These are phyloP conservation scores for Protomyctophum bolini DNA, from an alignment of 2,113 vertebrate genomes.

Conservation along the genomic window DNA sequence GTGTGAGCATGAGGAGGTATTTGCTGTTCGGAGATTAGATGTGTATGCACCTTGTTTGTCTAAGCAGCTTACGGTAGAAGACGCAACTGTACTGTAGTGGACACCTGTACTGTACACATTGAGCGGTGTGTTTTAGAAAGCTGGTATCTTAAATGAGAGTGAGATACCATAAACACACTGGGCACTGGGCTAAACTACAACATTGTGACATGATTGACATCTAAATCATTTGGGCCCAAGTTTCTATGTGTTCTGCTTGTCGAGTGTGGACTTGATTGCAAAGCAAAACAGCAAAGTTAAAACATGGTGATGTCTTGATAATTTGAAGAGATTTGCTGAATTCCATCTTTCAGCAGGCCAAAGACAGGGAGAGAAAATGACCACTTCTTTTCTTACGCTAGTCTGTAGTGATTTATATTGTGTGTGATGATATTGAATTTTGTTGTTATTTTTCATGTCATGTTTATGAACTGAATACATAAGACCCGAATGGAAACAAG, in stretches of 20 bases:
- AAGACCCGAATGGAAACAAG: too few species aligned
- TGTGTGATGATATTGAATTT: too few species aligned
- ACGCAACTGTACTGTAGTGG: background rate
- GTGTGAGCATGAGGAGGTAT: background rate
- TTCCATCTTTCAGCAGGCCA: too few species aligned
- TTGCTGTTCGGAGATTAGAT: slow-evolving; percentile 35
- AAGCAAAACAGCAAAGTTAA: too few species aligned
- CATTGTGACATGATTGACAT: background rate
- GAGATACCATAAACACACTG: background rate
- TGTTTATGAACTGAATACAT: too few species aligned
- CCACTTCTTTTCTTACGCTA: too few species aligned
- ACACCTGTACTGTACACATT: slow-evolving; percentile 7
- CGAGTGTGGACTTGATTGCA: too few species aligned
- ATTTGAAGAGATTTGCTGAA: too few species aligned
- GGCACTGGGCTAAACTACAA: background rate
- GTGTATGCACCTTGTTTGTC: slow-evolving; percentile 18
- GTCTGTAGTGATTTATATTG: too few species aligned
- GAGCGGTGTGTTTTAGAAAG: background rate
- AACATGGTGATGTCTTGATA: too few species aligned
- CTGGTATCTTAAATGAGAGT: background rate
- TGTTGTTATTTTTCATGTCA: too few species aligned
- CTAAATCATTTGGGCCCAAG: background rate
- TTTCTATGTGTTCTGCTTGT: background rate
- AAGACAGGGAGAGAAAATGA: too few species aligned
- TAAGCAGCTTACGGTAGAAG: slow-evolving; percentile 28